phyloP scores from a whole-genome alignment of 2,113 vertebrate species.

The Hipposideros armiger region DNA sequence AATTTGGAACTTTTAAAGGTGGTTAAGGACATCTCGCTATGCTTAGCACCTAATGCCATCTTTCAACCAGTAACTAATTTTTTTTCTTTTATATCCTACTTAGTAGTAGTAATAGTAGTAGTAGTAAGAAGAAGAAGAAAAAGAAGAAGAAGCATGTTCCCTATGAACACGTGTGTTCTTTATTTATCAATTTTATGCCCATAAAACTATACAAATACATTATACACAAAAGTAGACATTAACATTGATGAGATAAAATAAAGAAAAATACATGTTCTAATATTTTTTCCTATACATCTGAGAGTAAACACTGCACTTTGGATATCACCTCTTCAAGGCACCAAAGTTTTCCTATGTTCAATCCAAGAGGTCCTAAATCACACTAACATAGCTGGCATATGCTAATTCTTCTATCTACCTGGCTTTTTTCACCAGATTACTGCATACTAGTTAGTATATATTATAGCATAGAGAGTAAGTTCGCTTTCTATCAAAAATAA shows the following conservation, averaged over 20 bases:
- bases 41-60: background rate
- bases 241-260: background rate
- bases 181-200: background rate
- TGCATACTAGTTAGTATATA: background rate
- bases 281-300: background rate
- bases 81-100: background rate
- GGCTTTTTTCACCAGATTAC: background rate
- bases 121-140: background rate
- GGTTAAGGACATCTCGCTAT: background rate
- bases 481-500: background rate
- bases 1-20: constrained; percentile 16
- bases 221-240: background rate
- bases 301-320: background rate
- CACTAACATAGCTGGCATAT: background rate
- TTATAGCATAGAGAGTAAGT: background rate
- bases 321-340: background rate
- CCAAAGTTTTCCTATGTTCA: background rate
- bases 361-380: background rate
- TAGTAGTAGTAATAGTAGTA: background rate
- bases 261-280: background rate
- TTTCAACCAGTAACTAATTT: background rate
- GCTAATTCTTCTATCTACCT: background rate
- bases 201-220: background rate
- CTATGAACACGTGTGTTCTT: background rate
- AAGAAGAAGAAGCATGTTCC: background rate